Conservation (phyloP, 1,140 invertebrate species). For the Eupristina koningsbergeri region DNA sequence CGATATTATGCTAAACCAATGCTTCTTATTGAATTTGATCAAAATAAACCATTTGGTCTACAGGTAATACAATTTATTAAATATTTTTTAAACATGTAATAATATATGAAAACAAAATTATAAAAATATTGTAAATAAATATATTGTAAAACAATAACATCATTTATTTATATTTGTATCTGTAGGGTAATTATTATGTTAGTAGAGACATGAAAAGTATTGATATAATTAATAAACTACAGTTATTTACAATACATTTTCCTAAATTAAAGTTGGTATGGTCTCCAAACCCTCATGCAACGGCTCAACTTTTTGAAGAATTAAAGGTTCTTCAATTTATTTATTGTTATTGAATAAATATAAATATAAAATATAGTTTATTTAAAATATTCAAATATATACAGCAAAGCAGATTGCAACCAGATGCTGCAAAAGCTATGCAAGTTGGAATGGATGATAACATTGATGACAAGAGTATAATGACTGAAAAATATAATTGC, state of each 20-base stretch:
- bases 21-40: constrained; percentile 97
- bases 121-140: background rate
- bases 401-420: constrained; percentile 84
- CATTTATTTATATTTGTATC: constrained; percentile 53
- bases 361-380: constrained; percentile 20
- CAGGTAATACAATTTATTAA: constrained; percentile 75
- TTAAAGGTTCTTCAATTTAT: constrained; percentile 76
- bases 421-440: constrained; percentile 80
- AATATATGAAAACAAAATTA: no score
- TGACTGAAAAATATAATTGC: constrained; percentile 83
- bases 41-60: constrained; percentile 91
- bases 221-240: constrained; percentile 87
- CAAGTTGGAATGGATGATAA: constrained; percentile 79
- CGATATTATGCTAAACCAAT: constrained; percentile 90
- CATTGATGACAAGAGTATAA: constrained; percentile 74
- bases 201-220: constrained; percentile 83
- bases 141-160: background rate
- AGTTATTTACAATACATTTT: constrained; percentile 95
- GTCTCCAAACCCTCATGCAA: constrained; percentile 95
- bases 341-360: constrained; percentile 41
- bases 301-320: constrained; percentile 95
- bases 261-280: constrained; percentile 93
- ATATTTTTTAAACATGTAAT: background rate
- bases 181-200: constrained; percentile 84
- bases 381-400: constrained; percentile 54